These are phyloP conservation scores for Eulemur mongoz DNA, from an alignment of 2,797 vertebrate species.

Conservation along the genomic window DNA sequence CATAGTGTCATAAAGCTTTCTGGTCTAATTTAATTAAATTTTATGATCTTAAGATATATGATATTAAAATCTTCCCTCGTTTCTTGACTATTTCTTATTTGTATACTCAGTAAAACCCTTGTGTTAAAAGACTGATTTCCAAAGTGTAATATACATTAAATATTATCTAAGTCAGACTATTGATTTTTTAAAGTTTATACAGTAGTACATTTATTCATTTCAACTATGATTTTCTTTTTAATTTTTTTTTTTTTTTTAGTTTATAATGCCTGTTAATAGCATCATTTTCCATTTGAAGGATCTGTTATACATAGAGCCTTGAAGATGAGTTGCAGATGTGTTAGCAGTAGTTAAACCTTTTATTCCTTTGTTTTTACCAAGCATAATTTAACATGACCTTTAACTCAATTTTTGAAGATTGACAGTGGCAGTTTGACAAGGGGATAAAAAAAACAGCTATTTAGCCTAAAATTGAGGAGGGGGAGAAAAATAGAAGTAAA, in stretches of 20 bases:
- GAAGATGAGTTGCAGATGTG: not conserved
- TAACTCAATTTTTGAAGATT: not conserved
- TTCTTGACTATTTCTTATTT: constrained; percentile 1
- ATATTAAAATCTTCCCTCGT: not conserved
- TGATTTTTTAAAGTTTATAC: not conserved
- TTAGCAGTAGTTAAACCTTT: not conserved
- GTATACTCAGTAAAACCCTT: constrained; percentile 12
- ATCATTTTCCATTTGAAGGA: not conserved
- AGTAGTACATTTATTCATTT: not conserved
- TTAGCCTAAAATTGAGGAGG: not conserved
- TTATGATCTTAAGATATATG: not conserved
- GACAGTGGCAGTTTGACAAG: not conserved
- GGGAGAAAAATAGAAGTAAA: not conserved
- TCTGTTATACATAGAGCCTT: not conserved
- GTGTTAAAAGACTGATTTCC: not conserved
- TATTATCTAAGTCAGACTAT: not conserved
- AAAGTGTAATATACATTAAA: not conserved
- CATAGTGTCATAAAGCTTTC: constrained; percentile 21
- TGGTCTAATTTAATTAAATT: constrained; percentile 26
- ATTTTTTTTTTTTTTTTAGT: not conserved
- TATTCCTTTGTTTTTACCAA: constrained; percentile 2
- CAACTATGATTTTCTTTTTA: not conserved
- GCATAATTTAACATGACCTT: not conserved
- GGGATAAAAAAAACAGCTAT: not conserved
- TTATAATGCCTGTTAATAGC: not conserved